Base-by-base conservation (phyloP, 92 coral and sea anemone genomes). In the Siderastrea siderea region DNA sequence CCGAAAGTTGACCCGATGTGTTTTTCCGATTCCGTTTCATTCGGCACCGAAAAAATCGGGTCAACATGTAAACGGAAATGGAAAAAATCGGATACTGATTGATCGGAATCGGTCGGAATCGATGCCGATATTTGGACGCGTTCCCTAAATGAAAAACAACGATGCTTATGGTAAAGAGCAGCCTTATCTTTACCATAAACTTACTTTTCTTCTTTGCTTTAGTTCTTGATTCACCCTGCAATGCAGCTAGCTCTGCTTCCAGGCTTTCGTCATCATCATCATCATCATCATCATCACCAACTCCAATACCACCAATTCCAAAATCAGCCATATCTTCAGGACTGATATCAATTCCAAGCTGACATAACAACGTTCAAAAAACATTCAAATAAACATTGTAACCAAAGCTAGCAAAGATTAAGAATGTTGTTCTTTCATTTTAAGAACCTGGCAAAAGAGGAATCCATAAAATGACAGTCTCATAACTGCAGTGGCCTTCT, bases 181-280 rank as follows among this genome's bases (percentile, higher is more conserved):
- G 55, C 0, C 8, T 52, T 1, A 52, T 52, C 55, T 52, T 8
- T 1, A 52, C 55, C 64, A 77, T 84, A 51, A 58, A 78, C 69
- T 57, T 71, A 79, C 79, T 75, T 86, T 82, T 82, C 45, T 68
- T 82, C 69, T 57, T 82, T 54, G 38, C 58, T n/a, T 46, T 82
- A 46, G 86, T 19, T 11, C 19, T 74, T 6, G 87, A 79, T 50
- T 89, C 94, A 9, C 95, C 95, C 66, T 97, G 99, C 16, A 97
- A 86, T 1, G 98, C 98, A 47, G 99, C 99, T 47, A 97, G 96
- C 86, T 97, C 99, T 47, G 98, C 99, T 81, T 97, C 99, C 57
- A 97, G 83, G 65, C 96, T 92, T 72, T 71, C 95, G 43, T 95
- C 96, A 70, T 93, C 96, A 43, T 92, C 97, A 49, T 88, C 98